Evolutionary conservation across 53 echinoderm and acorn worm species (phyloP).

Genomic region (Crossaster papposus): DNA sequence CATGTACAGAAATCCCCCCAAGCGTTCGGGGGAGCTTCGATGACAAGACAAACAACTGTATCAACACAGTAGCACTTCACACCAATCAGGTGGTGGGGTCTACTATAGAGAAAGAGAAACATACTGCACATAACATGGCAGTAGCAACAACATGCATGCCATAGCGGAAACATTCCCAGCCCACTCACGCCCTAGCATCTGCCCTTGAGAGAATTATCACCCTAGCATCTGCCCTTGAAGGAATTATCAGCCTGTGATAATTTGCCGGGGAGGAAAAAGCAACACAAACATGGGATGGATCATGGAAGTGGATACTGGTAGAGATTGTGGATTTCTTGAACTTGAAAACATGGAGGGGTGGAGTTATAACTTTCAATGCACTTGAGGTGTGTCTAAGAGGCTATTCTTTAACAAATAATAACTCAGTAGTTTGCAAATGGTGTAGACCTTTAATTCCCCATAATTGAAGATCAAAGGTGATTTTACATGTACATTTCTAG

Average conservation of each 20-base stretch:
- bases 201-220: no score
- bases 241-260: background rate
- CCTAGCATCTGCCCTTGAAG: no score
- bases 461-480: no score
- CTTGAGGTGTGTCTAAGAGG: no score
- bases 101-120: constrained; percentile 12
- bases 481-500: no score
- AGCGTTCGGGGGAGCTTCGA: background rate
- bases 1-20: background rate
- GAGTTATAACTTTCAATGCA: no score
- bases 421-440: no score
- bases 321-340: background rate
- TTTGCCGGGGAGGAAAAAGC: constrained; percentile 1
- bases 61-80: constrained; percentile 57
- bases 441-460: no score
- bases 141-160: background rate
- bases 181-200: background rate
- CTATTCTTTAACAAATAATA: no score
- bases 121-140: constrained; percentile 11
- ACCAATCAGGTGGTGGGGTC: constrained; percentile 6
- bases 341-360: background rate
- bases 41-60: constrained; percentile 61
- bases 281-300: background rate
- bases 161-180: background rate
- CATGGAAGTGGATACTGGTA: background rate